Percentiles rank a stretch among this genome's conserved stretches.
Conservation (phyloP, 2,797 vertebrate genomes). For the Enteromius trimaculatus region DNA sequence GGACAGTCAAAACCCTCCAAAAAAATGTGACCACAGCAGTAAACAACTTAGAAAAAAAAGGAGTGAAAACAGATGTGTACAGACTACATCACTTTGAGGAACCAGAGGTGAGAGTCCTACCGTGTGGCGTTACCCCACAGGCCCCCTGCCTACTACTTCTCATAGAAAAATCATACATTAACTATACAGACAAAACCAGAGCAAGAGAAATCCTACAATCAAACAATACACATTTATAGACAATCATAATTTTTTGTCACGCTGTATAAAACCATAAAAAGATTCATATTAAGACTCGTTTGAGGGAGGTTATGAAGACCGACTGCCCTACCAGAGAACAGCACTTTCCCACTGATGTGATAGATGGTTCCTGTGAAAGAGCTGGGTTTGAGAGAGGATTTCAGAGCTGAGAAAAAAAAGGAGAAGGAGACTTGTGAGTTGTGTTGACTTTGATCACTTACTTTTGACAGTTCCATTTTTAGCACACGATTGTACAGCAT, state of each 20-base stretch:
- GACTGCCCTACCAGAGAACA: constrained; percentile 83
- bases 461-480: constrained; percentile 41
- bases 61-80: constrained; percentile 53
- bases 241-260: neutral
- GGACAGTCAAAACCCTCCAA: constrained; percentile 57
- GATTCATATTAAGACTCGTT: neutral
- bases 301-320: constrained; percentile 61
- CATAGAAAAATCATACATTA: constrained; percentile 58
- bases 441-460: constrained; percentile 41
- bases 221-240: constrained; percentile 44
- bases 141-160: constrained; percentile 57
- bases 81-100: constrained; percentile 55
- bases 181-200: constrained; percentile 55
- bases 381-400: constrained; percentile 83
- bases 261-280: constrained; percentile 7
- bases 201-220: constrained; percentile 44
- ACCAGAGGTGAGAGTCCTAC: constrained; percentile 60
- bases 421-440: constrained; percentile 14
- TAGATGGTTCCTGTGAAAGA: constrained; percentile 94
- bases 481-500: constrained; percentile 34
- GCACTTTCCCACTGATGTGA: constrained; percentile 89
- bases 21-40: constrained; percentile 35
- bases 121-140: constrained; percentile 58
- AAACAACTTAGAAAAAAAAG: constrained; percentile 46
- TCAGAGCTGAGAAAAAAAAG: constrained; percentile 78